These are phyloP conservation scores for Percopsis transmontana DNA, from an alignment of 2,113 vertebrate species.

Conservation along the genomic window DNA sequence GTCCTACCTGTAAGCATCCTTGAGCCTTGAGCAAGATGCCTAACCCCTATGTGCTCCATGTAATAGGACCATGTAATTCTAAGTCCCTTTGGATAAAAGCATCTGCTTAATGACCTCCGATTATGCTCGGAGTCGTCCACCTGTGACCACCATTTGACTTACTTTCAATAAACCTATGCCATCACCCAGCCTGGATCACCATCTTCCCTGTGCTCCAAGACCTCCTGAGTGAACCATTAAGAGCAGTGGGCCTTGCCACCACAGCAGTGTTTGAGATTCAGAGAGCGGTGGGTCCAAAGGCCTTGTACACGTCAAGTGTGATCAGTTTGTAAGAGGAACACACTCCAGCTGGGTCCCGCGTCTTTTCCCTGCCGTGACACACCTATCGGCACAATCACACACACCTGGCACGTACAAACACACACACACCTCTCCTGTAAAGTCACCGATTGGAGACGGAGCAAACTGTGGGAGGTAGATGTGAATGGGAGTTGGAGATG, in stretches of 20 bases:
- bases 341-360: conserved; percentile 18
- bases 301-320: conserved; percentile 26
- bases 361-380: not conserved
- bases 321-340: conserved; percentile 26
- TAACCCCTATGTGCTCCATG: too few species aligned
- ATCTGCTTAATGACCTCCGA: too few species aligned
- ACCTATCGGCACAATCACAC: conserved; percentile 13
- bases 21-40: too few species aligned
- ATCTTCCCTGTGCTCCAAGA: not conserved
- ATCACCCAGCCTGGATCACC: too few species aligned
- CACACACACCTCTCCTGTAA: conserved; percentile 10
- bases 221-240: not conserved
- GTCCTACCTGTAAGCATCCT: too few species aligned
- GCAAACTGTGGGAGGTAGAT: not conserved
- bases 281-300: conserved; percentile 9
- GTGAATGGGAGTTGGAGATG: conserved; percentile 4
- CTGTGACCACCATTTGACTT: too few species aligned
- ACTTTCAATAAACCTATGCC: too few species aligned
- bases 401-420: not conserved
- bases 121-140: too few species aligned
- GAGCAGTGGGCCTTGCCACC: not conserved
- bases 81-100: too few species aligned
- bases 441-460: conserved; percentile 12
- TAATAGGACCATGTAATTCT: too few species aligned
- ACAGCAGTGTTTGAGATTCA: conserved; percentile 32